Evolutionary conservation across 2,113 vertebrate genomes (phyloP).

Genomic region (Isurus oxyrinchus): DNA sequence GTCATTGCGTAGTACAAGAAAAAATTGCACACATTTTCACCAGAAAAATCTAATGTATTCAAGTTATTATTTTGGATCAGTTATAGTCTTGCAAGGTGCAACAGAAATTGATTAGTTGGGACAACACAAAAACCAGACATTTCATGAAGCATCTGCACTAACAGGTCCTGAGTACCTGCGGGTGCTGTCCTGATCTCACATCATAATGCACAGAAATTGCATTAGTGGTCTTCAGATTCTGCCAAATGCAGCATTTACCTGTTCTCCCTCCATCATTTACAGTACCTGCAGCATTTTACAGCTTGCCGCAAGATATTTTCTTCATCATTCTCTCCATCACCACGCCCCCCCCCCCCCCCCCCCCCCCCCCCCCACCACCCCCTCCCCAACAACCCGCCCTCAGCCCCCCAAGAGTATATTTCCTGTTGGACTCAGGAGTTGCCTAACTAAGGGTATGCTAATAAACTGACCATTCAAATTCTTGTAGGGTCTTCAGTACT

Average conservation of each 20-base stretch:
- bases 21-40: too few relatives aligned
- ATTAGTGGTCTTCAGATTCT: not conserved
- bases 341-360: not conserved
- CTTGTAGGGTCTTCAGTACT: not conserved
- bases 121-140: not conserved
- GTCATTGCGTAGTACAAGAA: not conserved
- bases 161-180: not conserved
- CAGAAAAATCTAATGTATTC: not conserved
- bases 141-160: not conserved
- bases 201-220: not conserved
- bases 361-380: not conserved
- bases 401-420: not conserved
- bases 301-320: not conserved
- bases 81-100: not conserved
- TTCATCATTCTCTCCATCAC: not conserved
- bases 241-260: not conserved
- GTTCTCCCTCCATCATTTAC: not conserved
- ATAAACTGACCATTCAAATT: not conserved
- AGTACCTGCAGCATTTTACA: not conserved
- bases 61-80: not conserved
- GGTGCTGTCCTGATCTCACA: not conserved
- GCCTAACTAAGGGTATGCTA: not conserved
- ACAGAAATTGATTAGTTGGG: not conserved
- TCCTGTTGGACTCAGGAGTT: not conserved
- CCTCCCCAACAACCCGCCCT: too few relatives aligned